Percentiles rank a stretch among this genome's conserved stretches.
phyloP scores from a whole-genome alignment of 2,797 vertebrate species.

The Epinephelus awoara region DNA sequence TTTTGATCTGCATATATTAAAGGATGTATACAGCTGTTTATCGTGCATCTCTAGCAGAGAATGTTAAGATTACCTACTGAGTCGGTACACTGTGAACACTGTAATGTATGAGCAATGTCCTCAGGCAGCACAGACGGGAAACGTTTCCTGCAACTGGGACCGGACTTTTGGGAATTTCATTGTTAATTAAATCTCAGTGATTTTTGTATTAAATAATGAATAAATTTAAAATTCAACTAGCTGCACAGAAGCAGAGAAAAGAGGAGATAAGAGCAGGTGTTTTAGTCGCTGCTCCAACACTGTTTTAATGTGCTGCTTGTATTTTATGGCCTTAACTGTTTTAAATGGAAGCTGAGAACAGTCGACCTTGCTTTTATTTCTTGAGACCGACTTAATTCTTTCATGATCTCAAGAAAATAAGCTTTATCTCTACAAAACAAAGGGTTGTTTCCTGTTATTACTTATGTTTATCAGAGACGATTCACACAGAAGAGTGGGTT shows the following conservation, averaged over 20 bases:
- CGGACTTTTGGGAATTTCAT: neutral
- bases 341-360: too few species aligned
- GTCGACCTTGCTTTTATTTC: too few species aligned
- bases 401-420: too few species aligned
- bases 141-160: slow-evolving; percentile 4
- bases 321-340: too few species aligned
- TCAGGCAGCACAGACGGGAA: slow-evolving; percentile 23
- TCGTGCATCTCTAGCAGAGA: slow-evolving; percentile 46
- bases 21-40: neutral
- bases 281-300: too few species aligned
- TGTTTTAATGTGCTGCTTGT: too few species aligned
- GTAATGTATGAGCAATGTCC: slow-evolving; percentile 23
- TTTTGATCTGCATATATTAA: neutral
- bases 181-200: neutral
- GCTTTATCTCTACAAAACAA: too few species aligned
- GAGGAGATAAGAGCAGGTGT: neutral
- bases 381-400: too few species aligned
- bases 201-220: neutral
- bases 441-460: too few species aligned
- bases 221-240: neutral
- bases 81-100: slow-evolving; percentile 66
- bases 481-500: too few species aligned
- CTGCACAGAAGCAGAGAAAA: neutral
- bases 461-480: too few species aligned
- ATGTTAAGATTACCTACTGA: slow-evolving; percentile 48